Percentiles rank a stretch among this genome's conserved stretches.
Conservation (phyloP, 2,888 invertebrate species). For the Aelia acuminata region DNA sequence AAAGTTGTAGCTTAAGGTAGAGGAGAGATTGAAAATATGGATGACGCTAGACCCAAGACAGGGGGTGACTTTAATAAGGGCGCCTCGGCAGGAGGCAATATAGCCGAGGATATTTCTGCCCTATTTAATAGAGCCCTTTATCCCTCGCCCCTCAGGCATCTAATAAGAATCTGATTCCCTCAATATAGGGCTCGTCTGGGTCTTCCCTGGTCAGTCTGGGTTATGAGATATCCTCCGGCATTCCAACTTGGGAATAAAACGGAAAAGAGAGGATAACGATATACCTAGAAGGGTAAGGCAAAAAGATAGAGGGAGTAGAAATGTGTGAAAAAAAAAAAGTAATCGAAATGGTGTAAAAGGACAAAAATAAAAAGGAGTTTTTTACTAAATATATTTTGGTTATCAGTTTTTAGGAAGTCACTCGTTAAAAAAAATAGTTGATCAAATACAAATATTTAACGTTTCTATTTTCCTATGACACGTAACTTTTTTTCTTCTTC, state of each 20-base stretch:
- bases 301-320: too few relatives aligned
- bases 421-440: too few relatives aligned
- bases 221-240: conserved; percentile 9
- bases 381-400: too few relatives aligned
- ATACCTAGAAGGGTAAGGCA: too few relatives aligned
- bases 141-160: conserved; percentile 60
- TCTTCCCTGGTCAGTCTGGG: conserved; percentile 15
- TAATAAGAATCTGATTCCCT: conserved; percentile 62
- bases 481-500: too few relatives aligned
- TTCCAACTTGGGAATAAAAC: not conserved
- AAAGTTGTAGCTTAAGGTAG: not conserved
- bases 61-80: conserved; percentile 43
- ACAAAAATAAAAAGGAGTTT: too few relatives aligned
- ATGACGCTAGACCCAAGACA: not conserved
- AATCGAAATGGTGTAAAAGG: too few relatives aligned
- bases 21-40: not conserved
- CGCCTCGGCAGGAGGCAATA: conserved; percentile 1
- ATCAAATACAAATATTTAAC: too few relatives aligned
- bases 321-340: too few relatives aligned
- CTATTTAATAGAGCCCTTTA: conserved; percentile 64
- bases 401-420: too few relatives aligned
- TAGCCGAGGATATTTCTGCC: conserved; percentile 62
- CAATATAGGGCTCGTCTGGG: conserved; percentile 4
- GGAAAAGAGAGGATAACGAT: too few relatives aligned
- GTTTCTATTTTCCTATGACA: too few relatives aligned